Conservation (phyloP, 2,113 vertebrate species). For the Syrmaticus mikado region DNA sequence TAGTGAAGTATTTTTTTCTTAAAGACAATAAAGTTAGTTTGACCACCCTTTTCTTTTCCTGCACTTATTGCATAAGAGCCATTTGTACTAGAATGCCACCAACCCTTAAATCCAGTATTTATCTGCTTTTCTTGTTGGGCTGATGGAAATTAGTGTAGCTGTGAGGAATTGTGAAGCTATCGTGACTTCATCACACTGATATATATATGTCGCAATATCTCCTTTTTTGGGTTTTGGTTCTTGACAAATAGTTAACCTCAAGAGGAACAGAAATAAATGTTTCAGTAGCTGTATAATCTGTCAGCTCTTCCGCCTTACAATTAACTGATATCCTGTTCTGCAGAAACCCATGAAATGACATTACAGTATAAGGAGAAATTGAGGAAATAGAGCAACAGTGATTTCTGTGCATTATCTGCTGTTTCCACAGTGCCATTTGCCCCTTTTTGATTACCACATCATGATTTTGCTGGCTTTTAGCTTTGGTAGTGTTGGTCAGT, state of each 20-base stretch:
- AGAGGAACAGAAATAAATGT: background rate
- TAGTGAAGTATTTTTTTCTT: accelerated
- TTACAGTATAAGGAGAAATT: background rate
- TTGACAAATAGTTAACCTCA: background rate
- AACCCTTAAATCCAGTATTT: background rate
- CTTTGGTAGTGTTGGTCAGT: background rate
- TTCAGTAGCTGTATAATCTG: background rate
- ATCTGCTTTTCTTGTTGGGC: background rate
- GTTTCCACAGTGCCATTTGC: background rate
- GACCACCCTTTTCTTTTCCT: background rate
- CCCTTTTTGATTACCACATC: background rate
- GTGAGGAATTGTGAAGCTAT: background rate
- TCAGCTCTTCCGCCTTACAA: background rate
- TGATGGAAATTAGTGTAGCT: background rate
- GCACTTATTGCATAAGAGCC: accelerated
- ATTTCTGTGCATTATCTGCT: background rate
- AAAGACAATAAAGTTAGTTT: background rate
- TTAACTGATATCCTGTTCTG: background rate
- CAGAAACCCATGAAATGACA: background rate
- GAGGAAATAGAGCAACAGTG: background rate
- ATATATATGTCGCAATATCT: background rate
- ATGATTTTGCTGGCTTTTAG: background rate
- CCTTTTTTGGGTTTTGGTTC: background rate
- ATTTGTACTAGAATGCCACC: background rate
- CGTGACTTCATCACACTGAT: background rate